Evolutionary conservation across 2,797 vertebrate genomes (phyloP).

Genomic region (Phoebastria nigripes): DNA sequence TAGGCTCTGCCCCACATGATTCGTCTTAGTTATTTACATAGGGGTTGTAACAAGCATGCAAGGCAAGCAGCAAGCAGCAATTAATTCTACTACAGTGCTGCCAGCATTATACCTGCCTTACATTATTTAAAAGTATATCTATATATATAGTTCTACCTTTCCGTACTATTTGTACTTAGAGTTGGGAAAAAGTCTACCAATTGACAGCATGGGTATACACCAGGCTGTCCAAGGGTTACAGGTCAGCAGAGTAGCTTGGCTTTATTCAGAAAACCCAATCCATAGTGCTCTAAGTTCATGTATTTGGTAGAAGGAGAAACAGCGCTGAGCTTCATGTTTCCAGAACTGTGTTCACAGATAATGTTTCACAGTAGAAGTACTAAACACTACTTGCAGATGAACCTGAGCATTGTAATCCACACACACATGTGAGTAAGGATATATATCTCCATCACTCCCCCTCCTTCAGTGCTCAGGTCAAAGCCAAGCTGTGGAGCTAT

Average conservation of each 20-base stretch:
- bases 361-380: not conserved
- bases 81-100: not conserved
- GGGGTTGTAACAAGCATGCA: not conserved
- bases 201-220: not conserved
- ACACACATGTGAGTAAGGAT: fast-evolving
- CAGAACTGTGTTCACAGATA: not conserved
- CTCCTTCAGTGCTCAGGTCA: not conserved
- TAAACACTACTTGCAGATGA: not conserved
- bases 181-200: not conserved
- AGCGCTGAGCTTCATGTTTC: not conserved
- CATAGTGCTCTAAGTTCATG: not conserved
- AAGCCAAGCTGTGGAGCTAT: not conserved
- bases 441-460: fast-evolving
- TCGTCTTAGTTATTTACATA: not conserved
- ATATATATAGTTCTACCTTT: not conserved
- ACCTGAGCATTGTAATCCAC: not conserved
- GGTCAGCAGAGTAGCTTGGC: not conserved
- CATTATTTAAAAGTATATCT: not conserved
- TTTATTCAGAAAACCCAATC: not conserved
- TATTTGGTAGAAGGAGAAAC: not conserved
- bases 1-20: not conserved
- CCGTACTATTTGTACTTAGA: not conserved
- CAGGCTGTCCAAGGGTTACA: fast-evolving
- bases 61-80: not conserved
- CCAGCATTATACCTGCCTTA: not conserved